Percentiles rank a stretch among this genome's conserved stretches.
Conservation (phyloP, 2,797 vertebrate species). For the Pantherophis alleghaniensis region DNA sequence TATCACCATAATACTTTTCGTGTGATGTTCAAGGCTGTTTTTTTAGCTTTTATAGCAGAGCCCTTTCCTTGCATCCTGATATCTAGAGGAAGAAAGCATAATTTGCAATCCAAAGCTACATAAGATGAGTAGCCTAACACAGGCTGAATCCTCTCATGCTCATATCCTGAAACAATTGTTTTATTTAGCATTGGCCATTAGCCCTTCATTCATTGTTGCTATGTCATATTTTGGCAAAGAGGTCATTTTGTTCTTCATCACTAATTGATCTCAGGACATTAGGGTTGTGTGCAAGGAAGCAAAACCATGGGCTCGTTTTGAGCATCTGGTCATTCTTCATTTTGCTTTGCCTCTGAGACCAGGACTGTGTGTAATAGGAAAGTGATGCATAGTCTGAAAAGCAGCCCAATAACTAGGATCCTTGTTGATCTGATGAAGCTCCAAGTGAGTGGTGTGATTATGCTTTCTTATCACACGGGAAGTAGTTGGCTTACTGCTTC, state of each 20-base stretch:
- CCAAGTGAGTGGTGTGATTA: neutral
- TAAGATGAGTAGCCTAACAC: neutral
- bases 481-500: neutral
- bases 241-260: neutral
- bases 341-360: neutral
- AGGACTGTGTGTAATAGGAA: conserved; percentile 53
- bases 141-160: neutral
- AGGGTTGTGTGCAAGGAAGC: conserved; percentile 6
- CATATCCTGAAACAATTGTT: neutral
- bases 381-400: conserved; percentile 34
- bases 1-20: neutral
- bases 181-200: neutral
- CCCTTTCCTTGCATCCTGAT: neutral
- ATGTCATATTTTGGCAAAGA: conserved; percentile 1
- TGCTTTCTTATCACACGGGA: neutral
- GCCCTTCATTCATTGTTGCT: neutral
- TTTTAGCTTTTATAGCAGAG: neutral
- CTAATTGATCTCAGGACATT: conserved; percentile 27
- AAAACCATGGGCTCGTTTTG: neutral
- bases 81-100: neutral
- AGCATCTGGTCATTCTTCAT: conserved; percentile 40
- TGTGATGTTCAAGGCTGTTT: neutral
- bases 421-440: conserved; percentile 19
- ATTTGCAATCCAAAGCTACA: neutral
- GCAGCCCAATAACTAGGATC: conserved; percentile 51